Conservation (phyloP, 2,888 invertebrate species). For the Sinotaia quadrata region DNA sequence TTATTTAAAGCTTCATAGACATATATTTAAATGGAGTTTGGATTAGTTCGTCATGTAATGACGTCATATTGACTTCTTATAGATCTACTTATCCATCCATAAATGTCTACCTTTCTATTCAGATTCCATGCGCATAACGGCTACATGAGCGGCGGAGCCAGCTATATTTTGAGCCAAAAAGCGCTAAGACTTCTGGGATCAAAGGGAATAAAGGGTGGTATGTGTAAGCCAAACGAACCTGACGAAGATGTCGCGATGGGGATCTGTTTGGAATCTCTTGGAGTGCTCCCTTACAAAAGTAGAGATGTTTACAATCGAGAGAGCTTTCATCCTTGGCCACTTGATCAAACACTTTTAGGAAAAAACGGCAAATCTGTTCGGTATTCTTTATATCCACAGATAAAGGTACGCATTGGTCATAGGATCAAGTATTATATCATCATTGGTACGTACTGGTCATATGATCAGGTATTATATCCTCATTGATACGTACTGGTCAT, state of each 20-base stretch:
- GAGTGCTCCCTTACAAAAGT: conserved; percentile 89
- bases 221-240: conserved; percentile 9
- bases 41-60: no score
- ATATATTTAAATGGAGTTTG: no score
- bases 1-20: no score
- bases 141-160: conserved; percentile 30
- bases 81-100: no score
- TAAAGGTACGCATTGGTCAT: neutral
- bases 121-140: conserved; percentile 4
- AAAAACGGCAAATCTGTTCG: neutral
- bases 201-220: conserved; percentile 10
- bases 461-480: no score
- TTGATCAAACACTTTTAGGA: conserved; percentile 43
- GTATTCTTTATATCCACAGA: conserved; percentile 3
- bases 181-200: conserved; percentile 20
- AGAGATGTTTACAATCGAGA: conserved; percentile 88
- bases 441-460: no score
- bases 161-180: conserved; percentile 23
- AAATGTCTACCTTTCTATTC: no score
- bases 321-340: conserved; percentile 93
- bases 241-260: conserved; percentile 36
- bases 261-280: conserved; percentile 75
- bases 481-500: no score
- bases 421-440: neutral
- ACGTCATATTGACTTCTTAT: no score